Base-by-base conservation (phyloP, 2,888 invertebrate genomes). In the Parthenolecanium corni region DNA sequence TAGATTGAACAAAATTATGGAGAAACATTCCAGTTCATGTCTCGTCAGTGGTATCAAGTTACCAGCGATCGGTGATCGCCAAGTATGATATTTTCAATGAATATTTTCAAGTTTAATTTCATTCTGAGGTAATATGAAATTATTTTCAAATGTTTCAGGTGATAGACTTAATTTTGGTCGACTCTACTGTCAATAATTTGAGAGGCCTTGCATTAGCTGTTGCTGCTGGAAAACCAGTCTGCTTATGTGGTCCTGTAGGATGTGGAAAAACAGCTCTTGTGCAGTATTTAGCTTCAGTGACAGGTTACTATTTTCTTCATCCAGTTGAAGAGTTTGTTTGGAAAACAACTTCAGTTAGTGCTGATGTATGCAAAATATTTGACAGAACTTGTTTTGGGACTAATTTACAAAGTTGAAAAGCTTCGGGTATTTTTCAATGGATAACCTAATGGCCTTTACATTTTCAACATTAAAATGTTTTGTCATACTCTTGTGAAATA, bases 201-300 rank as follows among this genome's bases (percentile, higher is more conserved):
- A 66, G 66, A 31, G 68, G 66, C 23, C 52, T 69, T 76, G 87
- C 89, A 0, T 74, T 92, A 58, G 89, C 87, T 6, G 82, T 92
- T 12, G 83, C 86, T n/a, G 81, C 86, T 61, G 83, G 83, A 70
- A 82, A 80, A 74, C 80, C 87, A 4, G 76, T 88, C 49, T 84
- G 85, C 66, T 75, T 93, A 0, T 80, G 85, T 73, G 95, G 95
- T 0, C 86, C 91, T 0, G 90, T 96, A 9, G 97, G 97, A 0
- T 88, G 89, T 68, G 97, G 97, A 1, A 98, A 98, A 77, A 94
- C 96, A 0, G 83, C 85, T 0, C 73, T 96, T 3, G 85, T 95
- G 11, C 89, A 93, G 71, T 84, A 90, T 73, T 76, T 95, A 64
- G 93, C 94, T 0, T 75, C 77, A n/a, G 76, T 84, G 67, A 89